phyloP scores from a whole-genome alignment of 2,888 invertebrate genomes.

The Trissonchulus sp. region DNA sequence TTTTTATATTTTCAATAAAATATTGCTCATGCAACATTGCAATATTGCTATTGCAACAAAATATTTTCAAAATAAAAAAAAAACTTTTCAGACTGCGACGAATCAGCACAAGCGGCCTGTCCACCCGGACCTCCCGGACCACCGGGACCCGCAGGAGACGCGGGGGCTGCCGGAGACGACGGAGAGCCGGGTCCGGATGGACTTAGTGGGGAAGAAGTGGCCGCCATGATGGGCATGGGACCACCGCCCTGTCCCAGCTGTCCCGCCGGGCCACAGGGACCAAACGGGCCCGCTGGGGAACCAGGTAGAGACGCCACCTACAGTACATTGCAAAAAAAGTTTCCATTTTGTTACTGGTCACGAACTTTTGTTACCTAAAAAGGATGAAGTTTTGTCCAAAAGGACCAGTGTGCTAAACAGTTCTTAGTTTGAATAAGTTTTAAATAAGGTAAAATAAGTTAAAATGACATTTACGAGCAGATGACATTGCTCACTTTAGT shows the following conservation, averaged over 20 bases:
- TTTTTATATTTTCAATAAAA: no score
- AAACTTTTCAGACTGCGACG: not conserved
- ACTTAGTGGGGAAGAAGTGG: not conserved
- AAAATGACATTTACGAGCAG: no score
- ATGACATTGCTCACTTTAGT: no score
- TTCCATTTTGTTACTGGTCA: no score
- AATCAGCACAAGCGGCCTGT: not conserved
- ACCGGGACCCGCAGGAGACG: not conserved
- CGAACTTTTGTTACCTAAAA: no score
- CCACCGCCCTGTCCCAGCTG: not conserved
- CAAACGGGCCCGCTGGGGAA: not conserved
- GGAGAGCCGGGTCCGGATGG: not conserved
- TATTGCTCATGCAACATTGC: no score
- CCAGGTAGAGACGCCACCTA: no score
- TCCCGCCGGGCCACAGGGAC: not conserved
- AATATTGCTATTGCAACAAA: no score
- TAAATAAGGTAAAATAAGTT: no score
- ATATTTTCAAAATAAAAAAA: no score
- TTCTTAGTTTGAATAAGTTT: not conserved
- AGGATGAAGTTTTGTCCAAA: not conserved
- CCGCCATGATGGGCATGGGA: not conserved
- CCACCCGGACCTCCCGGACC: not conserved
- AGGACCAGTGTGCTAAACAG: not conserved
- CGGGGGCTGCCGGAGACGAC: not conserved
- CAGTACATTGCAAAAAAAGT: no score